Conservation (phyloP, 2,797 vertebrate species). For the Hipposideros larvatus region DNA sequence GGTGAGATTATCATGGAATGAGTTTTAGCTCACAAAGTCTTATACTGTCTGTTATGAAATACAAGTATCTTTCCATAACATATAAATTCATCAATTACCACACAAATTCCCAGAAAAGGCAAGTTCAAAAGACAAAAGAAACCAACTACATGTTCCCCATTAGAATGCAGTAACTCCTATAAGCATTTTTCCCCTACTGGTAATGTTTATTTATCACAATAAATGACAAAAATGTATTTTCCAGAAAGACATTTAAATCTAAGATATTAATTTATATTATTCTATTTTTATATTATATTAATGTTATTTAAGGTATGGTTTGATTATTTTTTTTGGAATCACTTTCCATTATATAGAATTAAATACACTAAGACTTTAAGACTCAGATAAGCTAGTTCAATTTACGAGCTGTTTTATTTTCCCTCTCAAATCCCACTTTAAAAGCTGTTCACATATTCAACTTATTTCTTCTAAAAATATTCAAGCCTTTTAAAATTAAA, state of each 20-base stretch:
- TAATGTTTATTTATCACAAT: constrained; percentile 17
- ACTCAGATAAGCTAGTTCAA: constrained; percentile 49
- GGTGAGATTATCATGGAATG: neutral
- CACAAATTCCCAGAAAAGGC: neutral
- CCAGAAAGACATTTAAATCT: neutral
- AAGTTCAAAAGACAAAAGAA: neutral
- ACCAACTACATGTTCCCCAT: neutral
- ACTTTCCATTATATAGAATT: constrained; percentile 60
- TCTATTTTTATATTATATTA: neutral
- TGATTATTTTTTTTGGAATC: neutral
- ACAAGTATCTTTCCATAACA: neutral
- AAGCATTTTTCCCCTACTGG: neutral
- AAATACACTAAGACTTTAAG: constrained; percentile 67
- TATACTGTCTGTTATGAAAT: neutral
- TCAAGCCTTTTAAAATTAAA: constrained; percentile 74
- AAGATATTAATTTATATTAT: neutral
- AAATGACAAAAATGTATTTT: neutral
- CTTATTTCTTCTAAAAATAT: constrained; percentile 66
- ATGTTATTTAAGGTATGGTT: neutral
- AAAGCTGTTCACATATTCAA: constrained; percentile 52
- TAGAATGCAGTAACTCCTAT: neutral
- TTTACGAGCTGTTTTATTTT: constrained; percentile 51
- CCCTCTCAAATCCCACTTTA: constrained; percentile 46
- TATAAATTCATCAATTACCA: neutral
- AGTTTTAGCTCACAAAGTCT: neutral